Conservation (phyloP, 2,797 vertebrate species). For the Pangasius larnaudii region DNA sequence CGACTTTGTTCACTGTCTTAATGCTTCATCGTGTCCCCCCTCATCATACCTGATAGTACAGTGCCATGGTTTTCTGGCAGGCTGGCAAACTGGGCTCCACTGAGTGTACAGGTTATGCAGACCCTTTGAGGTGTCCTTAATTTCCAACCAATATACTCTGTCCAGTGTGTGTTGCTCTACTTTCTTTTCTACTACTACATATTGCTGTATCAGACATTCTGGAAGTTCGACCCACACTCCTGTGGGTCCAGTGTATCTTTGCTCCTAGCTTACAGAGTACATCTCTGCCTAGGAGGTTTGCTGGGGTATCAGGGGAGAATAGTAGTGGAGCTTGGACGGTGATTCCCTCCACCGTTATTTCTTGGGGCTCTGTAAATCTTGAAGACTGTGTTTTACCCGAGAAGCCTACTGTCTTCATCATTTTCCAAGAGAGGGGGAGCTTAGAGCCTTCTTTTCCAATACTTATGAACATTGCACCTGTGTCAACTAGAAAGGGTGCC, state of each 20-base stretch:
- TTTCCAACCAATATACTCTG: not conserved
- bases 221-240: not conserved
- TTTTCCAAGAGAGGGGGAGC: not conserved
- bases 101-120: fast-evolving
- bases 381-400: not conserved
- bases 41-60: not conserved
- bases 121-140: fast-evolving
- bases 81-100: not conserved
- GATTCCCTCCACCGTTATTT: not conserved
- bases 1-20: fast-evolving
- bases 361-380: not conserved
- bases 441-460: not conserved
- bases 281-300: not conserved
- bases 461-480: not conserved
- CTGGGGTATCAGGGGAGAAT: not conserved
- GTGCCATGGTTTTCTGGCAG: not conserved
- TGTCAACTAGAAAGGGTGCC: not conserved
- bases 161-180: not conserved
- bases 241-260: not conserved
- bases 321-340: not conserved
- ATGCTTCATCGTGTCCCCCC: not conserved
- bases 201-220: not conserved
- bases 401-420: not conserved
- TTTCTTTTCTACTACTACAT: not conserved
- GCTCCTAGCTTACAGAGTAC: not conserved